Percentiles rank a stretch among this genome's conserved stretches.
These are phyloP conservation scores for Osmoderma eremita DNA, from an alignment of 2,888 invertebrate species.

Conservation along the genomic window DNA sequence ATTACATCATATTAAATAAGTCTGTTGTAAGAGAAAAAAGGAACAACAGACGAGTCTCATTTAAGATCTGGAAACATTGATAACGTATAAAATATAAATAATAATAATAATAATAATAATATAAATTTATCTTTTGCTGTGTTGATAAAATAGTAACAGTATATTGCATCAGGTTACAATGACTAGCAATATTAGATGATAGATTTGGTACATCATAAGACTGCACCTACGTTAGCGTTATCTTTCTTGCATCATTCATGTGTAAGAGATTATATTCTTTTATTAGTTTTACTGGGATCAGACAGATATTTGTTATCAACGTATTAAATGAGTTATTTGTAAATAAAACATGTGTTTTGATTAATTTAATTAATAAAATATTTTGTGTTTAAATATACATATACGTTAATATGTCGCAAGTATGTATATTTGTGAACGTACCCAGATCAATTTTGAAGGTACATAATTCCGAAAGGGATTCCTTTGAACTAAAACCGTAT, in stretches of 20 bases:
- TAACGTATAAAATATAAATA: background rate
- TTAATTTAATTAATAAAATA: no score
- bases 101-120: background rate
- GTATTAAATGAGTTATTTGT: no score
- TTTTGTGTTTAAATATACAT: no score
- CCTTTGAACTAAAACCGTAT: no score
- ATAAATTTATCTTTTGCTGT: constrained; percentile 1
- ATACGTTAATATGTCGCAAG: no score
- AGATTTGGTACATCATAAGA: background rate
- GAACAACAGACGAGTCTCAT: background rate
- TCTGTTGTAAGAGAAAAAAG: background rate
- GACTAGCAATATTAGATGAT: no score
- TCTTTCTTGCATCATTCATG: constrained; percentile 14
- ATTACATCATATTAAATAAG: background rate
- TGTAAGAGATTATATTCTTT: constrained; percentile 12
- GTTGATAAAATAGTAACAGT: constrained; percentile 8
- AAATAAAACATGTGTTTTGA: no score
- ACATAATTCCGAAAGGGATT: no score
- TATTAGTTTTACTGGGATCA: background rate
- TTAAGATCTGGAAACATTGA: constrained; percentile 4
- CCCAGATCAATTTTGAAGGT: no score
- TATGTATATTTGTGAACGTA: no score
- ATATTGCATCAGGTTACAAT: constrained; percentile 23
- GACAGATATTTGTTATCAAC: background rate
- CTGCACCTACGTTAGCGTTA: background rate